These are phyloP conservation scores for Acrossocheilus wenchowensis DNA, from an alignment of 2,797 vertebrate genomes.

Conservation along the genomic window DNA sequence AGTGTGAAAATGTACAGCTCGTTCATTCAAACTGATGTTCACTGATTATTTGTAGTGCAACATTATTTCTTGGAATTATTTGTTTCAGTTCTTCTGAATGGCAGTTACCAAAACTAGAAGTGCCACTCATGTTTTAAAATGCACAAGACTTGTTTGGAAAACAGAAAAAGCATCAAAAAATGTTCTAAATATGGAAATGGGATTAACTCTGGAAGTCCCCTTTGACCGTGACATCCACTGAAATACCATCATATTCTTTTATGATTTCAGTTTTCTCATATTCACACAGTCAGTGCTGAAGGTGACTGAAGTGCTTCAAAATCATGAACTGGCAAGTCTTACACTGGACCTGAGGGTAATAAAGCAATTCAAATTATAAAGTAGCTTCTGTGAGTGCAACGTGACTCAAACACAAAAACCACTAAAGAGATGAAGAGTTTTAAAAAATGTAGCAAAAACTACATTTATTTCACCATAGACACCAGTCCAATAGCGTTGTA, in stretches of 20 bases:
- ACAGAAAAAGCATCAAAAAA: background rate
- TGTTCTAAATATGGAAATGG: background rate
- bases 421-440: constrained; percentile 7
- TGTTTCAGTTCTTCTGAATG: background rate
- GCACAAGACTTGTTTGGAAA: background rate
- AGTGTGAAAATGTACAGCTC: background rate
- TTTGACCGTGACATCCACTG: no score
- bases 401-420: constrained; percentile 6
- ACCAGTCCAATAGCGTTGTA: constrained; percentile 74
- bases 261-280: background rate
- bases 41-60: no score
- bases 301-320: constrained; percentile 5
- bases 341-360: background rate
- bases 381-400: background rate
- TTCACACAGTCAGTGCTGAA: background rate
- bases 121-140: background rate
- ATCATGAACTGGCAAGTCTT: background rate
- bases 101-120: no score
- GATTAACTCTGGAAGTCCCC: background rate
- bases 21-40: background rate
- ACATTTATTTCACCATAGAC: constrained; percentile 74
- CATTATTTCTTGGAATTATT: no score
- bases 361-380: background rate
- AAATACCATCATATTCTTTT: background rate
- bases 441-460: constrained; percentile 65